phyloP scores from a whole-genome alignment of 2,888 invertebrate genomes.

The Drosophila subquinaria region DNA sequence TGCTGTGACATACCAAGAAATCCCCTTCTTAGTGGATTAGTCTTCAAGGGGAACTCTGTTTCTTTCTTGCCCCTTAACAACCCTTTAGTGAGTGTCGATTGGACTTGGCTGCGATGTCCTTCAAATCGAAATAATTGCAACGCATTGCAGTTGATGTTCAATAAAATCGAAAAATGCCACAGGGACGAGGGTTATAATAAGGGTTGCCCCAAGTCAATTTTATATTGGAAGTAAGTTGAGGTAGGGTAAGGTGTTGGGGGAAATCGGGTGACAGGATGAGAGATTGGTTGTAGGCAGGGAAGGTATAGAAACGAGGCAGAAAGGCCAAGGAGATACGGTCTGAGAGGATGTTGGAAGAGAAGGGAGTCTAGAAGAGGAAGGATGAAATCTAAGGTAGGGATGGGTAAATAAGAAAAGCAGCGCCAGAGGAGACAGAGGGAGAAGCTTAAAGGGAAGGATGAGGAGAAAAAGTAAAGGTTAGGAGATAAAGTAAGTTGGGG shows the following conservation, averaged over 20 bases:
- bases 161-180: conserved; percentile 29
- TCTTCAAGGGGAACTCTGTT: neutral
- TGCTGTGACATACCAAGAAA: neutral
- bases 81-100: conserved; percentile 43
- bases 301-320: neutral
- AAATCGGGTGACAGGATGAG: neutral
- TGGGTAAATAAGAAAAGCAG: neutral
- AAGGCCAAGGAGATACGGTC: neutral
- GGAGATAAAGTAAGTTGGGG: neutral
- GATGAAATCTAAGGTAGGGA: neutral
- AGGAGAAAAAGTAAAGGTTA: neutral
- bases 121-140: conserved; percentile 68
- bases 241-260: neutral
- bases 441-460: neutral
- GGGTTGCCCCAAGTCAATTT: neutral
- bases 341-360: neutral
- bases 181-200: neutral
- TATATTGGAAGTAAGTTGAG: neutral
- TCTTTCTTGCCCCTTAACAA: neutral
- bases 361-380: neutral
- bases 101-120: conserved; percentile 39
- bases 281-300: neutral
- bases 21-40: neutral
- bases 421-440: neutral
- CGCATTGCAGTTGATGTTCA: conserved; percentile 44